Base-by-base conservation (phyloP, 2,113 vertebrate genomes). In the Osmerus mordax region DNA sequence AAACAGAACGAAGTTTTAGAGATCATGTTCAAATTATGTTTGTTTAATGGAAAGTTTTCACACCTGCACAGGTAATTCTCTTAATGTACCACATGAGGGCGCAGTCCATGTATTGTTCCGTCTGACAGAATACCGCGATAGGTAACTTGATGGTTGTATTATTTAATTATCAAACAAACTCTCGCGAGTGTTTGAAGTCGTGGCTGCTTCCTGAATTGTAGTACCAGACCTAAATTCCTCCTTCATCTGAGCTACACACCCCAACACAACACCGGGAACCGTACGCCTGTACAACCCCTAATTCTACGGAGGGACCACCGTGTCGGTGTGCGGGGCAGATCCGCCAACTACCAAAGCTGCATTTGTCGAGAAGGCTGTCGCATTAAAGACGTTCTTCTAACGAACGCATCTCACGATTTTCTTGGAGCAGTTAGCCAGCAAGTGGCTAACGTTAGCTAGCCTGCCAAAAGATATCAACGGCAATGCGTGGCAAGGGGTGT, bases 141-240 rank as follows among this genome's bases (percentile, higher is more conserved):
- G 16, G 41, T 67, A 9, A 68, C 4, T 25, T 19, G 18, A 13
- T 41, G 29, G 16, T 56, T 41, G 36, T 1, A 9, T 41, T 41
- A 41, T 41, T 41, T 7, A 41, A 41, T 9, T 1, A 9, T 41
- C 36, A 9, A 1, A 41, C 36, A 3, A 68, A 68, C 51, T 84
- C 79, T 86, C 79, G 85, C 81, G 86, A 79, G 73, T 82, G 79
- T 61, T 77, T 69, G 61, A 18, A 56, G n/a, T 56, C 15, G 85
- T 83, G 81, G 83, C 84, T 81, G 81, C 83, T 90, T 90, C 89
- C 89, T 90, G 87, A 83, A 83, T 80, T 66, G 68, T 85, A 75
- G 73, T 74, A 74, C 69, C 84, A 58, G 54, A 64, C 25, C 63
- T 65, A 4, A 41, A 83, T 72, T 75, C 11, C 41, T 68, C 65